These are phyloP conservation scores for Pampusana beccarii DNA, from an alignment of 2,113 vertebrate species.

Conservation along the genomic window DNA sequence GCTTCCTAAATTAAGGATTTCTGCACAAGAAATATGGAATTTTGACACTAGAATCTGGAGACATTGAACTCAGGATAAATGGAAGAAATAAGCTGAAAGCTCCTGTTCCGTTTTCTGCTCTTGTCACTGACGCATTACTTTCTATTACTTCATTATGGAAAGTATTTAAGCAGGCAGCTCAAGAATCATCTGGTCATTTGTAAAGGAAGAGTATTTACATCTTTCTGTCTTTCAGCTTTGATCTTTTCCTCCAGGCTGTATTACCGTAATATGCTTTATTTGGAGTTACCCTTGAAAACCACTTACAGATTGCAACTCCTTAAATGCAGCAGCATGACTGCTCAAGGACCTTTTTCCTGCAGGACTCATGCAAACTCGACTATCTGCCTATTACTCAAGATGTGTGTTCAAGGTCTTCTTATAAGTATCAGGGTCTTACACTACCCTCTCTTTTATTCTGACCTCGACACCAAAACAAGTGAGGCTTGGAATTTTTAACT, in stretches of 20 bases:
- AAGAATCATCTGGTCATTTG: constrained; percentile 55
- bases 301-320: constrained; percentile 57
- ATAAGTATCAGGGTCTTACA: not conserved
- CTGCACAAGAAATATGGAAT: not conserved
- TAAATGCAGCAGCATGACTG: constrained; percentile 46
- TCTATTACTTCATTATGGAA: constrained; percentile 43
- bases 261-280: constrained; percentile 49
- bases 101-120: not conserved
- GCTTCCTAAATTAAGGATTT: not conserved
- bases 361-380: constrained; percentile 34
- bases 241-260: constrained; percentile 57
- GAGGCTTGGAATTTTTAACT: not conserved
- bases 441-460: not conserved
- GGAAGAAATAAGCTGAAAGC: not conserved
- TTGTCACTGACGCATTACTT: not conserved
- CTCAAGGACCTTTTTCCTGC: constrained; percentile 42
- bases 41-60: not conserved
- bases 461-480: constrained; percentile 23
- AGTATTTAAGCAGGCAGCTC: constrained; percentile 48
- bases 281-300: constrained; percentile 70
- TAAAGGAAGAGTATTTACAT: constrained; percentile 53
- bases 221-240: constrained; percentile 18
- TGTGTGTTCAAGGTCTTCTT: constrained; percentile 43
- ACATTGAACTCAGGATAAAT: not conserved
- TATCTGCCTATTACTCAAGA: constrained; percentile 35